Base-by-base conservation (phyloP, 1,140 invertebrate species). In the Drosophila simulans region DNA sequence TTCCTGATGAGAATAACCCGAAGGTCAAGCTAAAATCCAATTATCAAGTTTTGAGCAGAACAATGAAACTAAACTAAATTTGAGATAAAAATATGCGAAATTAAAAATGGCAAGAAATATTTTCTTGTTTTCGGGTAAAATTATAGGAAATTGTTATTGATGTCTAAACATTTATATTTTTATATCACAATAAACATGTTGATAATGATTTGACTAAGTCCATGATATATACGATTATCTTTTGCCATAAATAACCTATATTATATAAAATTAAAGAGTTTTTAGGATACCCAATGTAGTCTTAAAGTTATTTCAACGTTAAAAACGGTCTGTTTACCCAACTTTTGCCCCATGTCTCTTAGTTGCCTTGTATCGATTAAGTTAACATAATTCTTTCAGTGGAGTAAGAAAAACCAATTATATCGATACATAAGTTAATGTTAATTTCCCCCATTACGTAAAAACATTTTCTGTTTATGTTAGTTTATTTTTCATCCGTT, bases 401-500 rank as follows among this genome's bases (percentile, higher is more conserved):
- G 64, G 25, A 42, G 63, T 64, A 35, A 46, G 10, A 46, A 15
- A 57, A 37, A 31, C 35, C 64, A 70, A 59, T 35, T 63, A 34
- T 42, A 59, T 70, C 17, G 63, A 69, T 46, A 69, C 63, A 69
- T 70, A 70, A 70, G 62, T 72, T 72, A 52, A 54, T 73, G 69
- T 73, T 73, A 49, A 63, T 74, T 74, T 74, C 15, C 71, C 63
- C 35, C 22, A 63, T 74, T 74, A 63, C 31, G 51, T 43, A 63
- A 74, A 74, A 25, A 73, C 27, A 54, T 43, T 51, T 74, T 74
- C 52, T 31, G 52, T 48, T 74, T 69, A 40, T 74, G 72, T 73
- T n/a, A 40, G 51, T 63, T 74, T 17, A 22, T 74, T 74, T 56
- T 64, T 31, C 20, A 55, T 51, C 48, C 31, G n/a, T 72, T 73